Evolutionary conservation across 2,888 invertebrate genomes (phyloP), one percentile per base, ranked within the genome.

Genomic region (Sturmia bella): DNA sequence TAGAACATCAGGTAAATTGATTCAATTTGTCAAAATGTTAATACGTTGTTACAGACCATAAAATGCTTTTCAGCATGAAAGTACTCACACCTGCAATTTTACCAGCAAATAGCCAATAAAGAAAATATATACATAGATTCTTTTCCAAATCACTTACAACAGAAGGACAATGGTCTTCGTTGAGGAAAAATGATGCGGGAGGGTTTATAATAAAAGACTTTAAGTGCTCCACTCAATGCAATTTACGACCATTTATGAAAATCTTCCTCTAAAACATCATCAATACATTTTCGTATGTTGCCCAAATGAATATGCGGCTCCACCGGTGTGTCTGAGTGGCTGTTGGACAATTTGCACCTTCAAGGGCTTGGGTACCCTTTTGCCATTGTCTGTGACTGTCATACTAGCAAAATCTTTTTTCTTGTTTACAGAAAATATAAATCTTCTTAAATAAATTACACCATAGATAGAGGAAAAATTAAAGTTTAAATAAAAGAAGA

Each of bases 1-100:
- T 37, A 57, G 57, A 64, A 56, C 63, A 72, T 57, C 77, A 73
- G 68, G 63, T 81, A 77, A 81, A 77, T 77, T 81, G 73, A 82
- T 77, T 82, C 77, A 77, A 82, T 82, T 82, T 82, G 81, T 77
- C 77, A 77, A 68, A 82, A 52, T 73, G 68, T 77, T 81, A 73
- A 73, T 77, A 77, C 56, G 68, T 54, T 76, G 68, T 63, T 73
- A 59, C 15, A 41, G 72, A 81, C 63, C 64, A 69, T 69, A 77
- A 74, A 69, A 69, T 77, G 57, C 63, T 57, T 63, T 63, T 50
- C 69, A 77, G 50, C 77, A 81, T 57, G 61, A 68, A 61, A 75
- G 54, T 21, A 17, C 63, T 66, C 48, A 39, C 24, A 66, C 59
- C 32, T 15, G 19, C 64, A 52, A 1, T 32, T 37, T 48, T 24